Evolutionary conservation across 2,797 vertebrate species (phyloP).

Genomic region (Eupleurogrammus muticus): DNA sequence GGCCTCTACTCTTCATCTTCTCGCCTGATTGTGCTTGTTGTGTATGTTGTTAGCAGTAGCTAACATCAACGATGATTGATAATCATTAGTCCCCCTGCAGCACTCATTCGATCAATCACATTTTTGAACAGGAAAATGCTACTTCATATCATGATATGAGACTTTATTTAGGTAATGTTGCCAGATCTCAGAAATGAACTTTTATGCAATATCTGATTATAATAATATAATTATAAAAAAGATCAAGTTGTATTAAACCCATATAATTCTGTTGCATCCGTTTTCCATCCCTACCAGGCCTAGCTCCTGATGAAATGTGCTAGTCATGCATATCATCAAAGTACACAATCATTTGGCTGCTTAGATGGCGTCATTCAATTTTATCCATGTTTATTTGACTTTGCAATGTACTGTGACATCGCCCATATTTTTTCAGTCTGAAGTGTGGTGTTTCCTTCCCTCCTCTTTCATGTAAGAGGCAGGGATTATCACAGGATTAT

Average conservation of each 20-base stretch:
- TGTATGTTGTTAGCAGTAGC: too few species aligned
- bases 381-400: slow-evolving; percentile 26
- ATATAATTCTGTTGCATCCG: too few species aligned
- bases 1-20: too few species aligned
- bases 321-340: slow-evolving; percentile 44
- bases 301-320: slow-evolving; percentile 26
- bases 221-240: too few species aligned
- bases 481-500: slow-evolving; percentile 79
- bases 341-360: slow-evolving; percentile 51
- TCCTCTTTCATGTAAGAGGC: slow-evolving; percentile 63
- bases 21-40: too few species aligned
- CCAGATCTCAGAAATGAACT: not conserved
- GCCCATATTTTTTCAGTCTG: slow-evolving; percentile 19
- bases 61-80: too few species aligned
- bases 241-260: slow-evolving; percentile 19
- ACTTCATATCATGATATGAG: not conserved
- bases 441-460: slow-evolving; percentile 40
- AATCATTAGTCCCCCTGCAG: too few species aligned
- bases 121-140: too few species aligned
- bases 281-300: slow-evolving; percentile 13
- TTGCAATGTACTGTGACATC: slow-evolving; percentile 39
- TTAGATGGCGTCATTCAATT: slow-evolving; percentile 46
- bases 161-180: slow-evolving; percentile 3
- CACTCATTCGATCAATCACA: too few species aligned
- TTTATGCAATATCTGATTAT: not conserved